Evolutionary conservation across 2,888 invertebrate genomes (phyloP).

Genomic region (Auanema sp.): DNA sequence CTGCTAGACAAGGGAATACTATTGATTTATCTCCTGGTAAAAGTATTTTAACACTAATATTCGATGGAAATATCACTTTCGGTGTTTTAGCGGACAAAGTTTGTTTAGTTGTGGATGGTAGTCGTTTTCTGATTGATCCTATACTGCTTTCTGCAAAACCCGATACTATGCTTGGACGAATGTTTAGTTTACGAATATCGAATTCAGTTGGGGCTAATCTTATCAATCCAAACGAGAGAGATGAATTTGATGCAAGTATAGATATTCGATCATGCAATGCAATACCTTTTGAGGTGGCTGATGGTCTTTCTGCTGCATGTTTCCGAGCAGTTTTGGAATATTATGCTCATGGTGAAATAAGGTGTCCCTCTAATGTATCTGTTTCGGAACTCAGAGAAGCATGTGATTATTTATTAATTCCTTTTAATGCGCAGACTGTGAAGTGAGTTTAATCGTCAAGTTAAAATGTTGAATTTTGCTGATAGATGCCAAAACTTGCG

Average conservation of each 20-base stretch:
- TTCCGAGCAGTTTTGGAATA: conserved; percentile 83
- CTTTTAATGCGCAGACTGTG: conserved; percentile 92
- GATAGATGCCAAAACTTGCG: conserved; percentile 65
- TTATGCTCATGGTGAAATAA: conserved; percentile 42
- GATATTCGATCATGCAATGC: not conserved
- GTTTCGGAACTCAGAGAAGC: conserved; percentile 93
- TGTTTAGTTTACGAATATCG: conserved; percentile 73
- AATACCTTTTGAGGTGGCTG: conserved; percentile 70
- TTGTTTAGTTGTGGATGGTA: conserved; percentile 93
- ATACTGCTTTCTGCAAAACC: conserved; percentile 90
- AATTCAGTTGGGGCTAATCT: conserved; percentile 72
- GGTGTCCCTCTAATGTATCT: conserved; percentile 89
- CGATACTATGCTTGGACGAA: conserved; percentile 86
- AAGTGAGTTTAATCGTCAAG: conserved; percentile 66
- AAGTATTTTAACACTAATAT: conserved; percentile 13
- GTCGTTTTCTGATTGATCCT: conserved; percentile 88
- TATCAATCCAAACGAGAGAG: conserved; percentile 89
- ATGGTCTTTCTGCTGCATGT: conserved; percentile 90
- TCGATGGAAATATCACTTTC: no score
- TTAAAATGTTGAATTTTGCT: conserved; percentile 8
- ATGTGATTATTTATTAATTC: conserved; percentile 95
- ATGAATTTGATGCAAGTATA: conserved; percentile 84
- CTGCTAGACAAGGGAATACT: conserved; percentile 27
- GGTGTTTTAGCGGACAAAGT: conserved; percentile 68
- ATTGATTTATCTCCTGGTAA: conserved; percentile 45